These are phyloP conservation scores for Balearica regulorum DNA, from an alignment of 2,797 vertebrate genomes.

Conservation along the genomic window DNA sequence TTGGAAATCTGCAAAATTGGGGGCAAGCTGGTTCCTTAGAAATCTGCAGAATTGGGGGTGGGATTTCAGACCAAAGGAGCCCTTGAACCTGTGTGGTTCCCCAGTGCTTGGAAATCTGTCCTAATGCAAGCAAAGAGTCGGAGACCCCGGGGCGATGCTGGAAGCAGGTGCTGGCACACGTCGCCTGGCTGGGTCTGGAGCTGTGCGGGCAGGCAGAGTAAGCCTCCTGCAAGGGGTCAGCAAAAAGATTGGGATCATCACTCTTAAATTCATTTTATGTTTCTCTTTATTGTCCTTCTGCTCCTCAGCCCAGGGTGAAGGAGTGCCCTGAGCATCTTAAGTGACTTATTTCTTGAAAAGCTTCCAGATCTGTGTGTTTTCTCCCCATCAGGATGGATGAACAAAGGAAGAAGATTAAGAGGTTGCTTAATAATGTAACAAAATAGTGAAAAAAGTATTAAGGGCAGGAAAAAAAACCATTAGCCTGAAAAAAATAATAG, in stretches of 20 bases:
- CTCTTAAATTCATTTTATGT: fast-evolving
- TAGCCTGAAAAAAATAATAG: not conserved
- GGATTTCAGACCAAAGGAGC: not conserved
- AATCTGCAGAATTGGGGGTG: fast-evolving
- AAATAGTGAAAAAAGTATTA: not conserved
- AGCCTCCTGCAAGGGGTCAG: not conserved
- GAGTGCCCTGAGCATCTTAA: not conserved
- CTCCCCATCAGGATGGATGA: not conserved
- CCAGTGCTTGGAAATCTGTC: not conserved
- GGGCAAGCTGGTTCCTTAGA: not conserved
- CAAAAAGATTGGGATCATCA: not conserved
- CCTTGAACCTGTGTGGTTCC: not conserved
- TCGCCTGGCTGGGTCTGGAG: not conserved
- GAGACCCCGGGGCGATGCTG: fast-evolving
- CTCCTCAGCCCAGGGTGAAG: not conserved
- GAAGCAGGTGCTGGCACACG: fast-evolving
- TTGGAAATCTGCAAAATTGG: fast-evolving
- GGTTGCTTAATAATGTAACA: not conserved
- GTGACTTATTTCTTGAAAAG: not conserved
- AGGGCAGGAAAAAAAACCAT: not conserved
- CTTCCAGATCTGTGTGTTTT: not conserved
- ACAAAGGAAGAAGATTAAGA: not conserved
- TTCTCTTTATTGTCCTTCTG: not conserved
- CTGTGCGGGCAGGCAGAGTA: not conserved
- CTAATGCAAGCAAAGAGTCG: not conserved